phyloP scores from a whole-genome alignment of 2,888 invertebrate species.

The Orchestes rusci region DNA sequence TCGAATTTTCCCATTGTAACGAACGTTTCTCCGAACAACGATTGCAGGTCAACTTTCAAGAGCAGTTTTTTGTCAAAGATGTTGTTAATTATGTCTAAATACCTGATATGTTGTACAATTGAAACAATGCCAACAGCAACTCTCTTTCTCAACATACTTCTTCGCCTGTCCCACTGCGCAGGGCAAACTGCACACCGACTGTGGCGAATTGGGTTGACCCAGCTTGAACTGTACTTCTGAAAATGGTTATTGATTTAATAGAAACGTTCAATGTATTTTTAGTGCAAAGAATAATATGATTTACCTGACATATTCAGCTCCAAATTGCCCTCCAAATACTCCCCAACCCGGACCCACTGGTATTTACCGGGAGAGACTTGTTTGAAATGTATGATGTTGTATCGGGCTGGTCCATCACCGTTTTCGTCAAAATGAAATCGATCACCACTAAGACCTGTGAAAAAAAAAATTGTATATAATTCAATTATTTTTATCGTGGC shows the following conservation, averaged over 20 bases:
- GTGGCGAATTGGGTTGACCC: conserved; percentile 70
- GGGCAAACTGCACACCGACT: conserved; percentile 85
- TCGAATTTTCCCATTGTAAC: no score
- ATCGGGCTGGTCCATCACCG: conserved; percentile 90
- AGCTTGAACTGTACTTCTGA: conserved; percentile 78
- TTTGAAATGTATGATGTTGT: conserved; percentile 94
- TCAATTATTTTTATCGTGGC: background rate
- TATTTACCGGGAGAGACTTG: conserved; percentile 66
- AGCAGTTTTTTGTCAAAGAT: no score
- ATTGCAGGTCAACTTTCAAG: no score
- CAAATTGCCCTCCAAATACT: conserved; percentile 76
- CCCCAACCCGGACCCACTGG: conserved; percentile 81
- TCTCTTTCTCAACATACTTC: conserved; percentile 87
- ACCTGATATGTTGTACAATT: conserved; percentile 84
- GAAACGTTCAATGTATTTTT: no score
- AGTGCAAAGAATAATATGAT: no score
- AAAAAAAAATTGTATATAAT: conserved; percentile 5
- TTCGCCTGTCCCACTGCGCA: conserved; percentile 86
- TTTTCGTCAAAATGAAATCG: conserved; percentile 83
- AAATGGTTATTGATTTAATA: background rate
- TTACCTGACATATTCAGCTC: conserved; percentile 72
- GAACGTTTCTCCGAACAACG: no score
- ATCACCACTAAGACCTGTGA: conserved; percentile 78
- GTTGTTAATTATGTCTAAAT: no score
- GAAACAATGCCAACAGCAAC: conserved; percentile 92